Conservation (phyloP, 2,888 invertebrate species). For the Neoascia interrupta region DNA sequence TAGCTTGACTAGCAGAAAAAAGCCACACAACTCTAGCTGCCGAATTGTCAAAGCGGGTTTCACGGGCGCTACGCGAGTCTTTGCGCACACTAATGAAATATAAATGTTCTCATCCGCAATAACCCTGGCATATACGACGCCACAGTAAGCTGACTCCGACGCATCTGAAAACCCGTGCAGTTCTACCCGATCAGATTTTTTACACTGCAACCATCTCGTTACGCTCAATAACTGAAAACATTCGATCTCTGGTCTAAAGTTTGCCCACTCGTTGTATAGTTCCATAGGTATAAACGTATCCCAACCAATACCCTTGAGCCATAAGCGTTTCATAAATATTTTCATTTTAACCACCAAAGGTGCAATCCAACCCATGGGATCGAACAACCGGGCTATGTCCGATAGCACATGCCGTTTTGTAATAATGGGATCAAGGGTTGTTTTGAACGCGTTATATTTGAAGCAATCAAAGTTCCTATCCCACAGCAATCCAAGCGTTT, state of each 20-base stretch:
- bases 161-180: conserved; percentile 31
- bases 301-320: conserved; percentile 21
- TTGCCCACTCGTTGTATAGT: conserved; percentile 4
- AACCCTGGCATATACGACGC: conserved; percentile 23
- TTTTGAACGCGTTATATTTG: conserved; percentile 1
- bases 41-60: not conserved
- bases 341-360: conserved; percentile 20
- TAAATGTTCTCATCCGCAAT: not conserved
- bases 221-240: not conserved
- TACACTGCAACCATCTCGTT: conserved; percentile 66
- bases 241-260: not conserved
- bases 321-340: conserved; percentile 8
- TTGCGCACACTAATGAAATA: conserved; percentile 19
- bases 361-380: conserved; percentile 16
- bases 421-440: not conserved
- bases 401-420: conserved; percentile 12
- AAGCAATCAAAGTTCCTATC: conserved; percentile 3
- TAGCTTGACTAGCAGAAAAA: conserved; percentile 8
- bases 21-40: too few species aligned
- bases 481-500: conserved; percentile 3
- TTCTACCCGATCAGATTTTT: not conserved
- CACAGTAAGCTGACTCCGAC: conserved; percentile 35
- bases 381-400: conserved; percentile 25
- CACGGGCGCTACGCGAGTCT: conserved; percentile 17
- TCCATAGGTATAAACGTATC: conserved; percentile 2